A percentile compares a stretch with the other conserved stretches of the same genome.
Evolutionary conservation across 1,140 invertebrate genomes (phyloP).

Genomic region (Drosophila virilis): DNA sequence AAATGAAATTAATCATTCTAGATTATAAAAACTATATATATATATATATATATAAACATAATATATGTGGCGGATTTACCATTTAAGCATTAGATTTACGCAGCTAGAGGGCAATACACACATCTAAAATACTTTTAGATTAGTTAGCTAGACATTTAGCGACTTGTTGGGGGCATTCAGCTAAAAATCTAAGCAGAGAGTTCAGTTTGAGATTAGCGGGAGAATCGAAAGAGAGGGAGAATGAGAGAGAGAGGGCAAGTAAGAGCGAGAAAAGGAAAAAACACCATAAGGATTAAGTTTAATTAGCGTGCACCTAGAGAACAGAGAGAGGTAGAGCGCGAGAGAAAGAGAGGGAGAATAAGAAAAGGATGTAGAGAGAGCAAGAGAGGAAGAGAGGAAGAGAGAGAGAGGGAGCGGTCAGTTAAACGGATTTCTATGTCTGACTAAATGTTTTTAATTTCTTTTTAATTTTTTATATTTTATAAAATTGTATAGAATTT

Average conservation of each 20-base stretch:
- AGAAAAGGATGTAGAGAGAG: too few relatives aligned
- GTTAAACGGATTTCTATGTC: too few relatives aligned
- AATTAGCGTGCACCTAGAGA: too few relatives aligned
- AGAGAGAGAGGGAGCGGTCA: not conserved
- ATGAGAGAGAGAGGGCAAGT: not conserved
- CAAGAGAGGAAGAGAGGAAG: not conserved
- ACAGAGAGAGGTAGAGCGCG: not conserved
- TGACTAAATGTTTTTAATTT: not conserved
- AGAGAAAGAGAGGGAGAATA: too few relatives aligned
- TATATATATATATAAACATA: slow-evolving; percentile 8
- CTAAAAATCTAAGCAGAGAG: slow-evolving; percentile 8
- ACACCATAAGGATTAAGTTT: too few relatives aligned
- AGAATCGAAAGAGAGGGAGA: not conserved
- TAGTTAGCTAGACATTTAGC: slow-evolving; percentile 28
- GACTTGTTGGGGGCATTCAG: slow-evolving; percentile 5
- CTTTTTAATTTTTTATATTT: not conserved
- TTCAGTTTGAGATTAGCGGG: not conserved
- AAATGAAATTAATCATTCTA: slow-evolving; percentile 5
- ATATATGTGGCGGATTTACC: slow-evolving; percentile 5
- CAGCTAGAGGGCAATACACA: slow-evolving; percentile 18
- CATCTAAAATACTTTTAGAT: slow-evolving; percentile 29
- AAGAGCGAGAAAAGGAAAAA: too few relatives aligned
- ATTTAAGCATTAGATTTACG: slow-evolving; percentile 23
- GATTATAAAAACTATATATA: slow-evolving; percentile 11
- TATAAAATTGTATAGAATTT: not conserved